Evolutionary conservation across 2,888 invertebrate species (phyloP).

Genomic region (Caenorhabditis sp.): DNA sequence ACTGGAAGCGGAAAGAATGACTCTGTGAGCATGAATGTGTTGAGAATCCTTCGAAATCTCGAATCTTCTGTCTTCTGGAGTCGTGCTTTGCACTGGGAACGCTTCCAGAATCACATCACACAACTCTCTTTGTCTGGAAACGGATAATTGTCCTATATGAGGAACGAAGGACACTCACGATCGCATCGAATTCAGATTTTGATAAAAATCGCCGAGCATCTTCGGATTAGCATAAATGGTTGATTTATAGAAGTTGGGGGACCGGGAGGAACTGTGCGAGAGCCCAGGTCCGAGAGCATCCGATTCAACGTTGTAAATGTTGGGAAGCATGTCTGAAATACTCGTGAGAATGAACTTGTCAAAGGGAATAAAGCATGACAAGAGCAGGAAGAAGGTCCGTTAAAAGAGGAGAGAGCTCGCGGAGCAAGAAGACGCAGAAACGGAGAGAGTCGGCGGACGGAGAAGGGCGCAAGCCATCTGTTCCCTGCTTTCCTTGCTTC

Average conservation of each 20-base stretch:
- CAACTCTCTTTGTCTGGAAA: conserved; percentile 41
- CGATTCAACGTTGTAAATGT: conserved; percentile 44
- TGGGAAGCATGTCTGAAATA: conserved; percentile 18
- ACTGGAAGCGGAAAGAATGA: conserved; percentile 56
- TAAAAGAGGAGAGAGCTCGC: conserved; percentile 15
- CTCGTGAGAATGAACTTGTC: conserved; percentile 14
- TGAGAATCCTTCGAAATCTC: conserved; percentile 15
- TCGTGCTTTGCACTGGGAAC: conserved; percentile 14
- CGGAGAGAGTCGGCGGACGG: conserved; percentile 25
- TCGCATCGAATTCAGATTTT: conserved; percentile 45
- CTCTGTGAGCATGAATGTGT: conserved; percentile 54
- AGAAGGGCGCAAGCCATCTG: conserved; percentile 35
- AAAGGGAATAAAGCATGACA: neutral
- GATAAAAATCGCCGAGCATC: conserved; percentile 50
- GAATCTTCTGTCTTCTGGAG: conserved; percentile 26
- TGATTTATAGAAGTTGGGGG: conserved; percentile 37
- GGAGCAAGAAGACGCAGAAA: conserved; percentile 40
- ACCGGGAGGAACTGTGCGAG: conserved; percentile 32
- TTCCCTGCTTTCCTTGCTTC: conserved; percentile 5
- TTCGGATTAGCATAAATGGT: conserved; percentile 46
- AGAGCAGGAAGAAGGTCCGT: conserved; percentile 27
- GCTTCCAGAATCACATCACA: conserved; percentile 56
- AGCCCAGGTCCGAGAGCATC: conserved; percentile 26
- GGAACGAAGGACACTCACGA: conserved; percentile 15
- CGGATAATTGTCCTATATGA: neutral